Percentiles rank a stretch among this genome's conserved stretches.
Conservation (phyloP, 2,797 vertebrate genomes). For the Lepidocolaptes lacrymiger region DNA sequence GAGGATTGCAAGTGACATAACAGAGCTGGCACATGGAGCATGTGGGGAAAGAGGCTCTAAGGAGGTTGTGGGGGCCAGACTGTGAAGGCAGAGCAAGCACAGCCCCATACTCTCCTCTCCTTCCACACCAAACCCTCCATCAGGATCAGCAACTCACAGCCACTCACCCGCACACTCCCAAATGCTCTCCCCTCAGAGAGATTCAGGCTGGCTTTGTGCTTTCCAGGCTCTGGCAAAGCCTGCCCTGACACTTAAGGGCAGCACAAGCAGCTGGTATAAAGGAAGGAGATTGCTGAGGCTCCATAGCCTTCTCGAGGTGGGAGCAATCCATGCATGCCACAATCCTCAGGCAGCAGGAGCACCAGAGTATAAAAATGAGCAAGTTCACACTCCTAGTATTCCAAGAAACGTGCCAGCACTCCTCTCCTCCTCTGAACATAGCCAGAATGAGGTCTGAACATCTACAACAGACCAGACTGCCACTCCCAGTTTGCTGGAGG, state of each 20-base stretch:
- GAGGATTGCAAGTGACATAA: not conserved
- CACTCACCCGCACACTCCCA: not conserved
- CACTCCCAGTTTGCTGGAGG: not conserved
- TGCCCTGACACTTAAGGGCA: not conserved
- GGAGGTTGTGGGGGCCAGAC: not conserved
- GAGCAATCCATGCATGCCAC: not conserved
- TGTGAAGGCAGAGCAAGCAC: not conserved
- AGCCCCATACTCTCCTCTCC: not conserved
- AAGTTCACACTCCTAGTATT: not conserved
- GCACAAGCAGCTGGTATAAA: not conserved
- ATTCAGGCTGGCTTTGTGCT: not conserved
- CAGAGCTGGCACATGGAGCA: not conserved
- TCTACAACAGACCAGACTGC: not conserved
- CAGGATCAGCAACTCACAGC: accelerated
- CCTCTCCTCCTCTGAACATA: not conserved
- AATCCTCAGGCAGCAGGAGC: not conserved
- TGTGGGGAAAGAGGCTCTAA: not conserved
- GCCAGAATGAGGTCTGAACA: not conserved
- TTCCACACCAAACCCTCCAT: not conserved
- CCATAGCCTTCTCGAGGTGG: not conserved
- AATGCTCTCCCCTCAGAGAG: not conserved
- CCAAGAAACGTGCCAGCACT: accelerated
- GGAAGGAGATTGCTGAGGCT: not conserved
- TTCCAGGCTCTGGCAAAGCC: not conserved
- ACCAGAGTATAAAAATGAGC: not conserved